Evolutionary conservation across 2,797 vertebrate genomes (phyloP).

Genomic region (Leptodactylus fallax): DNA sequence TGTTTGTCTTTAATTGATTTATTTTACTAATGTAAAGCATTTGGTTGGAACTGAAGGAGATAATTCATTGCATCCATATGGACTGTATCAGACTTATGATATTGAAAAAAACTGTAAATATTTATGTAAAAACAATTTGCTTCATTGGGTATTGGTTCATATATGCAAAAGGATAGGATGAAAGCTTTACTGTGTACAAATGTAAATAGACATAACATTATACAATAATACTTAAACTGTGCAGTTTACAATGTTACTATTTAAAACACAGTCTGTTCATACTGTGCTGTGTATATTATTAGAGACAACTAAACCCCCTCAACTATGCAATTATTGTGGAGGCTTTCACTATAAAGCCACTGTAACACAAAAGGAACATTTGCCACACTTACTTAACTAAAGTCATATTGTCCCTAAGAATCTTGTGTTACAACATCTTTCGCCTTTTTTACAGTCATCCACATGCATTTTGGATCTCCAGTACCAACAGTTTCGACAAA

Average conservation of each 20-base stretch:
- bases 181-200: conserved; percentile 99
- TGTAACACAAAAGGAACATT: conserved; percentile 82
- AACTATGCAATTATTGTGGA: conserved; percentile 96
- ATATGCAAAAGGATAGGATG: conserved; percentile 98
- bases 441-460: conserved; percentile 60
- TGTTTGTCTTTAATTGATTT: conserved; percentile 75
- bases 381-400: conserved; percentile 80
- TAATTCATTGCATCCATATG: conserved; percentile 66
- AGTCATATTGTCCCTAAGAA: conserved; percentile 89
- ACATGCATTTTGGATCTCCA: conserved; percentile 52
- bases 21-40: conserved; percentile 76
- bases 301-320: conserved; percentile 88
- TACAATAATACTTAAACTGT: conserved; percentile 85
- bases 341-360: conserved; percentile 84
- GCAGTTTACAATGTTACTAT: conserved; percentile 85
- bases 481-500: conserved; percentile 40
- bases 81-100: conserved; percentile 72
- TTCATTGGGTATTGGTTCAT: conserved; percentile 91
- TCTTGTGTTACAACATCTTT: conserved; percentile 64
- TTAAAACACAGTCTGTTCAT: conserved; percentile 75
- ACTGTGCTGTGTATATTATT: conserved; percentile 81
- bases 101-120: conserved; percentile 84
- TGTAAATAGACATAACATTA: conserved; percentile 92
- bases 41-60: conserved; percentile 79
- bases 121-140: conserved; percentile 82